phyloP scores from a whole-genome alignment of 2,888 invertebrate species.

The Leucania comma region DNA sequence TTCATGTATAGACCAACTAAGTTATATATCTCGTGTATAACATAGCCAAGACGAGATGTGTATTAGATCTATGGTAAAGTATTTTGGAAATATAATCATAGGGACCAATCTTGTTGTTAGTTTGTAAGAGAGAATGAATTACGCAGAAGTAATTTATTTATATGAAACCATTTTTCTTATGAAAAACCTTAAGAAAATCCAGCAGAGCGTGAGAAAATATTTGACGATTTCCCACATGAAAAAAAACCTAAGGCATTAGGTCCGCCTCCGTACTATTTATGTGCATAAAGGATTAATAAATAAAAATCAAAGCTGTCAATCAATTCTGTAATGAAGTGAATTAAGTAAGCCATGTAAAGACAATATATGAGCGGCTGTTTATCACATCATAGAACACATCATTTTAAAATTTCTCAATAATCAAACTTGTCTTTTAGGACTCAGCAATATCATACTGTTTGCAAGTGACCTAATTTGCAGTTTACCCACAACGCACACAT shows the following conservation, averaged over 20 bases:
- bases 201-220: too few relatives aligned
- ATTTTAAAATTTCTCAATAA: not conserved
- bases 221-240: too few relatives aligned
- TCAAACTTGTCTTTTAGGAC: slow-evolving; percentile 21
- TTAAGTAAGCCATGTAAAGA: not conserved
- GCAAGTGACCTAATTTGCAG: slow-evolving; percentile 55
- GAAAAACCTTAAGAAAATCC: too few relatives aligned
- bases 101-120: not conserved
- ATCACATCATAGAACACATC: not conserved
- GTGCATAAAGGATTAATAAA: too few relatives aligned
- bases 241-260: too few relatives aligned
- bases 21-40: not conserved
- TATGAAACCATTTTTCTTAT: not conserved
- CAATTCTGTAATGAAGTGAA: too few relatives aligned
- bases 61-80: not conserved
- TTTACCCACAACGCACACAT: slow-evolving; percentile 68
- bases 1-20: slow-evolving; percentile 19
- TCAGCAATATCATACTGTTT: slow-evolving; percentile 37
- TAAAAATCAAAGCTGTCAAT: too few relatives aligned
- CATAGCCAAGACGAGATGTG: not conserved
- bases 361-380: too few relatives aligned
- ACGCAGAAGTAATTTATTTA: not conserved
- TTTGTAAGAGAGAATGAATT: not conserved
- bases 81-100: not conserved
- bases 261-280: too few relatives aligned